phyloP scores from a whole-genome alignment of 37 sponge, comb jelly and placozoan species.

The Petrosia ficiformis region DNA sequence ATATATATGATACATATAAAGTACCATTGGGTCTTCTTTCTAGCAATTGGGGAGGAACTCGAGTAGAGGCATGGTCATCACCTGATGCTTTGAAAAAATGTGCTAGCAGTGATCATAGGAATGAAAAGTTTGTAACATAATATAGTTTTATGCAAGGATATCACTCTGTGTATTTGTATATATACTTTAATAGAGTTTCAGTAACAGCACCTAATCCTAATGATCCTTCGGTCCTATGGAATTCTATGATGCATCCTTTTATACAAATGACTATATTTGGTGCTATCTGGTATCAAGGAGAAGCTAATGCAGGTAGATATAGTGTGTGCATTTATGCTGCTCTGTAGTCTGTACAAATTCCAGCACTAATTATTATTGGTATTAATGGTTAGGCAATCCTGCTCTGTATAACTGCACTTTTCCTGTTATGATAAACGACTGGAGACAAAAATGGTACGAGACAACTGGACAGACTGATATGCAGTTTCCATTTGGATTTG shows the following conservation, averaged over 20 bases:
- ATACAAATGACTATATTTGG: constrained; percentile 63
- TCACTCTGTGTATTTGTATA: not conserved
- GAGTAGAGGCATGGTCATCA: constrained; percentile 31
- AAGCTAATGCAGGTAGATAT: constrained; percentile 48
- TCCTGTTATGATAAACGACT: constrained; percentile 75
- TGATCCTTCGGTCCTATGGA: constrained; percentile 58
- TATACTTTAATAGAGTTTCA: too few species aligned
- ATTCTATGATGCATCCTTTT: constrained; percentile 76
- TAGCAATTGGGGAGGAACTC: constrained; percentile 38
- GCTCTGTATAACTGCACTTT: constrained; percentile 19
- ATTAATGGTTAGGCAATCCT: not conserved
- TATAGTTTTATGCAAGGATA: not conserved
- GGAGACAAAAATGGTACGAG: constrained; percentile 66
- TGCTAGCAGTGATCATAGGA: not conserved
- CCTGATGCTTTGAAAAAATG: constrained; percentile 31
- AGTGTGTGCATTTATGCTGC: not conserved
- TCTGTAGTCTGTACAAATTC: not conserved
- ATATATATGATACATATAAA: constrained; percentile 3
- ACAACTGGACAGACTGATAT: constrained; percentile 11
- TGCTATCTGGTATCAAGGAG: constrained; percentile 82
- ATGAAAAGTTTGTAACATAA: too few species aligned
- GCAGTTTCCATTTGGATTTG: constrained; percentile 58
- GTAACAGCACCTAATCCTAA: not conserved
- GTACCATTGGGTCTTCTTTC: constrained; percentile 24
- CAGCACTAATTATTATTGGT: not conserved